Conservation (phyloP, 2,113 vertebrate genomes). For the Strix aluco region DNA sequence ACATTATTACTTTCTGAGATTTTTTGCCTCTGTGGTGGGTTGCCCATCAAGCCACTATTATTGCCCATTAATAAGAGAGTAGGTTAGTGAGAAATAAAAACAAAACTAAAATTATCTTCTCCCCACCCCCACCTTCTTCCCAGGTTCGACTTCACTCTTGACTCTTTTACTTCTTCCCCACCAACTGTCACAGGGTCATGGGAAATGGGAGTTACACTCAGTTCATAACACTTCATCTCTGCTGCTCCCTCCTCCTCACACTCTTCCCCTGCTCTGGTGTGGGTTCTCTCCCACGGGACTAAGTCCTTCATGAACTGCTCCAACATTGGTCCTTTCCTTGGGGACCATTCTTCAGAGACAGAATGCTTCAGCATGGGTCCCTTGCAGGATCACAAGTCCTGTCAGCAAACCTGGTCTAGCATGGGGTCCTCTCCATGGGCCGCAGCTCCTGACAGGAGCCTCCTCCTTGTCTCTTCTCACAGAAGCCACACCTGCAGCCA, state of each 20-base stretch:
- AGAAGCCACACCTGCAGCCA: not conserved
- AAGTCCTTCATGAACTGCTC: not conserved
- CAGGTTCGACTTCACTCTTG: not conserved
- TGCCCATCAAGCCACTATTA: not conserved
- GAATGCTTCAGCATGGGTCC: not conserved
- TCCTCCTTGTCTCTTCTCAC: not conserved
- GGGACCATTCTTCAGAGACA: not conserved
- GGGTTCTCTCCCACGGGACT: not conserved
- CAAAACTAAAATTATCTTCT: not conserved
- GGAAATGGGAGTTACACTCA: not conserved
- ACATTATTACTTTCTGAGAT: not conserved
- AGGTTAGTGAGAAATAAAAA: not conserved
- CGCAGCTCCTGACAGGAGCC: not conserved
- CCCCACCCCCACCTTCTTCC: not conserved
- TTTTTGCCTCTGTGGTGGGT: not conserved
- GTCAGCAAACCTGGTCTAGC: not conserved
- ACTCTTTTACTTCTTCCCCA: not conserved
- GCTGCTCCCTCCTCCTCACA: not conserved
- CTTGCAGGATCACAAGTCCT: not conserved
- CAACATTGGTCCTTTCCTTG: not conserved
- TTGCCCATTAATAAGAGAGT: not conserved
- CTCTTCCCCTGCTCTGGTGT: not conserved
- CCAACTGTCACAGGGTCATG: not conserved
- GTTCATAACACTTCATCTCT: not conserved
- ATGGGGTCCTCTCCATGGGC: no score